phyloP scores from a whole-genome alignment of 2,797 vertebrate genomes.

The Eupleurogrammus muticus region DNA sequence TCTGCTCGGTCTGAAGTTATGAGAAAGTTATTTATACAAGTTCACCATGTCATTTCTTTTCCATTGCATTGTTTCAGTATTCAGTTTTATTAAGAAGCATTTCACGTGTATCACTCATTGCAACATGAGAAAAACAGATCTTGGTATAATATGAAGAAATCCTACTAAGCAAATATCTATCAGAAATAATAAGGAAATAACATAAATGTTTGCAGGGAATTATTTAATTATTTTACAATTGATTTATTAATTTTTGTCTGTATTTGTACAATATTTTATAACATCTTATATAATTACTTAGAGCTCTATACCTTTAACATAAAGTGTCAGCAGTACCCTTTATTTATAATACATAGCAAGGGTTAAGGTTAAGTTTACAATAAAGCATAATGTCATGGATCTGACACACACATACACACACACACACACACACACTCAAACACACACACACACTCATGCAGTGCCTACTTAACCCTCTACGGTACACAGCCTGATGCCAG shows the following conservation, averaged over 20 bases:
- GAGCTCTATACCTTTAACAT: slow-evolving; percentile 10
- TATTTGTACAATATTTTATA: neutral
- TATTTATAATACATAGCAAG: slow-evolving; percentile 24
- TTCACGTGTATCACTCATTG: neutral
- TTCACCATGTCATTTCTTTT: neutral
- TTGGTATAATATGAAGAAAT: no score
- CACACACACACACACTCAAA: slow-evolving; percentile 47
- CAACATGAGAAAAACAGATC: no score
- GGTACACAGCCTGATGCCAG: no score
- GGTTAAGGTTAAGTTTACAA: slow-evolving; percentile 12
- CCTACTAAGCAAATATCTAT: neutral
- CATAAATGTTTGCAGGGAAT: slow-evolving; percentile 3
- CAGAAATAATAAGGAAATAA: neutral
- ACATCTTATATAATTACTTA: neutral
- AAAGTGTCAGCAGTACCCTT: slow-evolving; percentile 17
- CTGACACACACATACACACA: slow-evolving; percentile 11
- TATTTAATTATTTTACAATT: slow-evolving; percentile 17
- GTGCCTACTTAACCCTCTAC: slow-evolving; percentile 3
- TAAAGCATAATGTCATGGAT: slow-evolving; percentile 23
- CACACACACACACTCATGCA: slow-evolving; percentile 45
- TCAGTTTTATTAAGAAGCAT: neutral
- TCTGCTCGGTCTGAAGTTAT: neutral
- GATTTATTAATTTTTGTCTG: neutral
- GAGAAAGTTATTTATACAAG: neutral
- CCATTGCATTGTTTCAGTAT: no score